These are phyloP conservation scores for Puntigrus tetrazona DNA, from an alignment of 2,113 vertebrate species.

Conservation along the genomic window DNA sequence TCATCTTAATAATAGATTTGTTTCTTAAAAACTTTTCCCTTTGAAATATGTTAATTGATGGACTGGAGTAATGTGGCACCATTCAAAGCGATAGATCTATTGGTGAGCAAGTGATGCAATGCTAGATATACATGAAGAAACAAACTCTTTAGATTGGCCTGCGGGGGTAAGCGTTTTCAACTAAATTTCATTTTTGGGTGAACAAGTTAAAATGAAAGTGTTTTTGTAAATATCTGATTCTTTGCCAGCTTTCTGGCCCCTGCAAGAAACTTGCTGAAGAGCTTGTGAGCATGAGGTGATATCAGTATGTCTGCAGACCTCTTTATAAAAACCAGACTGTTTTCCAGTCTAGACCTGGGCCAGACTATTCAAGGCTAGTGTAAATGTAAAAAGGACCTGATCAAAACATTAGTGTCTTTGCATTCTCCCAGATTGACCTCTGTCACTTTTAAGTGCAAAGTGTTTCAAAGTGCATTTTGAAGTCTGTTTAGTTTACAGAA, in stretches of 20 bases:
- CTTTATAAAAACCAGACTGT: background rate
- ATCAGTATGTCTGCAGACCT: background rate
- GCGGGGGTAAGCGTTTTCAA: no score
- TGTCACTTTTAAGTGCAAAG: no score
- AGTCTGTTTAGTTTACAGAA: background rate
- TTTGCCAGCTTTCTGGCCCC: background rate
- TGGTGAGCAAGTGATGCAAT: no score
- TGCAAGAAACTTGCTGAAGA: background rate
- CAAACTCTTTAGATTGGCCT: no score
- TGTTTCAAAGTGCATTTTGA: background rate
- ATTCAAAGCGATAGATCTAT: no score
- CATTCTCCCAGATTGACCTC: background rate
- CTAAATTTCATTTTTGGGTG: background rate
- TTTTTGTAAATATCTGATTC: background rate
- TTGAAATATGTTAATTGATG: no score
- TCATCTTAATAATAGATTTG: no score
- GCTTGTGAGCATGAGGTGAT: background rate
- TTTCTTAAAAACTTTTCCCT: no score
- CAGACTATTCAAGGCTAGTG: slow-evolving; percentile 1
- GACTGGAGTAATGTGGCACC: no score
- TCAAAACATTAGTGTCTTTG: slow-evolving; percentile 3
- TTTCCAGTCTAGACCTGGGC: background rate
- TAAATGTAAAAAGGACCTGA: background rate
- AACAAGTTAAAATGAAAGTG: background rate
- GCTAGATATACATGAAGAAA: no score